A percentile compares a stretch with the other conserved stretches of the same genome.
These are phyloP conservation scores for Pterobdella sp. DNA, from an alignment of 2,888 invertebrate genomes.

Conservation along the genomic window DNA sequence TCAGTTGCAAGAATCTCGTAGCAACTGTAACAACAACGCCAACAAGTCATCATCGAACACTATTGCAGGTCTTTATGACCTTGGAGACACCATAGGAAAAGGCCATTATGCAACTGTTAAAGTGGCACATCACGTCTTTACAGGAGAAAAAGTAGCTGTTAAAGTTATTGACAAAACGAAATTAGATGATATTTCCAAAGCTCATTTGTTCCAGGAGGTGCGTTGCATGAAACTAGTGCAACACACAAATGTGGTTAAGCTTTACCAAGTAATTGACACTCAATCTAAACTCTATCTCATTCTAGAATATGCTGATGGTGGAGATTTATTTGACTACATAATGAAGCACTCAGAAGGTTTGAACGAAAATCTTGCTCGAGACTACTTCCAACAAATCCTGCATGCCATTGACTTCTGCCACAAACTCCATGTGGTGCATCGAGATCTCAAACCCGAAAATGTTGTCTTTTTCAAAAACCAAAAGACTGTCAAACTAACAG, in stretches of 20 bases:
- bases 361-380: conserved; percentile 56
- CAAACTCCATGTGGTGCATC: conserved; percentile 74
- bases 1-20: background rate
- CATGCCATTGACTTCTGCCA: conserved; percentile 95
- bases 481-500: conserved; percentile 92
- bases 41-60: conserved; percentile 35
- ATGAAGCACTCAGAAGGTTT: conserved; percentile 84
- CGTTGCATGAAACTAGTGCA: conserved; percentile 98
- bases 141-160: conserved; percentile 93
- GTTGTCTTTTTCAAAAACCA: conserved; percentile 96
- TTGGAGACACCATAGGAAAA: conserved; percentile 90
- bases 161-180: conserved; percentile 97
- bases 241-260: conserved; percentile 92
- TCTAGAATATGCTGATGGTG: conserved; percentile 92
- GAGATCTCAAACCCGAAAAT: conserved; percentile 97
- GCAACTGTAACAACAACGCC: conserved; percentile 1
- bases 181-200: conserved; percentile 85
- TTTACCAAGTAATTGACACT: conserved; percentile 98
- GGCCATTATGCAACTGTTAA: conserved; percentile 99
- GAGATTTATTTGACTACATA: conserved; percentile 96
- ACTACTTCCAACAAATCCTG: conserved; percentile 91
- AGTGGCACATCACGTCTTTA: conserved; percentile 93
- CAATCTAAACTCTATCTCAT: conserved; percentile 83
- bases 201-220: conserved; percentile 72
- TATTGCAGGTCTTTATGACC: conserved; percentile 77